Conservation (phyloP, 2,113 vertebrate species). For the Pedetes capensis region DNA sequence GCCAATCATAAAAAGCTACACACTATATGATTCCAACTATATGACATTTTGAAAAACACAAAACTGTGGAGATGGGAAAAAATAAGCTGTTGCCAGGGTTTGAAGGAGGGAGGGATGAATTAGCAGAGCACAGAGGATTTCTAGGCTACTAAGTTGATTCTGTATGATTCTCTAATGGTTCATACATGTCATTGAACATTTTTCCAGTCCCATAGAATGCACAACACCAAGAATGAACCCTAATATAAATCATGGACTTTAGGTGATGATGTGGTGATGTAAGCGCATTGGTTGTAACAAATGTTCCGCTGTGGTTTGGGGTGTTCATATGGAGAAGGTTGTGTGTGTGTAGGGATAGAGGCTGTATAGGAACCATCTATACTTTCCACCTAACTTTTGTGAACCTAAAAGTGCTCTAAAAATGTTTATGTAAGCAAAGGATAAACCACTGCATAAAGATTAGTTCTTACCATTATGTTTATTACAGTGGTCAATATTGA, state of each 20-base stretch:
- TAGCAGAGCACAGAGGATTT: not conserved
- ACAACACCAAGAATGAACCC: not conserved
- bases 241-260: not conserved
- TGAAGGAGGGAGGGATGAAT: not conserved
- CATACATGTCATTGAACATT: not conserved
- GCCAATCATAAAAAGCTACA: not conserved
- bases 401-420: not conserved
- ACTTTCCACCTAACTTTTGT: not conserved
- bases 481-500: not conserved
- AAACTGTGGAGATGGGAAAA: not conserved
- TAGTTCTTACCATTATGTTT: not conserved
- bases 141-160: not conserved
- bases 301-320: not conserved
- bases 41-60: not conserved
- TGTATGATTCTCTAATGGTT: not conserved
- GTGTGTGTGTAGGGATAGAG: not conserved
- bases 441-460: not conserved
- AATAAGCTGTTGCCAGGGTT: not conserved
- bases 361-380: too few relatives aligned
- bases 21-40: not conserved
- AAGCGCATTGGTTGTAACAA: not conserved
- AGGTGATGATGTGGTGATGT: not conserved
- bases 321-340: not conserved
- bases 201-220: not conserved
- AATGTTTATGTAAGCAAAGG: not conserved